Base-by-base conservation (phyloP, 2,888 invertebrate genomes). In the Tetropium fuscum region DNA sequence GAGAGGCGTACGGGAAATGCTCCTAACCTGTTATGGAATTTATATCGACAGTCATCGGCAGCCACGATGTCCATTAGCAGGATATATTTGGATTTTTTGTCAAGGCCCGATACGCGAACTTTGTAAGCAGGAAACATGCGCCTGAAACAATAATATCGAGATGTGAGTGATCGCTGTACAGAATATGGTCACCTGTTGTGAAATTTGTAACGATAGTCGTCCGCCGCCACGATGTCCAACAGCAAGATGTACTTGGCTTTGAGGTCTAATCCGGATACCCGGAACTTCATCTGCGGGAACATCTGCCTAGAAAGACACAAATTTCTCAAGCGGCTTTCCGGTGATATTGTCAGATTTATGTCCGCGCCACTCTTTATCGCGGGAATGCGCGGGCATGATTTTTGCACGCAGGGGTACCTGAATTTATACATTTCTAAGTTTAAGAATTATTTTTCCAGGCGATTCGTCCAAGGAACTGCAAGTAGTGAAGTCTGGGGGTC, bases 211-310 rank as follows among this genome's bases (percentile, higher is more conserved):
- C 95, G 89, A 88, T 97, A 97, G 88, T 98, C 98, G 85, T 99
- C 98, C 68, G 98, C 97, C 44, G 98, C 97, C 76, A 98, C 97
- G 83, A 98, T 97, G 88, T 99, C 98, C 92, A 98, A 89, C 78
- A 99, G 89, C 67, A 98, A 89, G 84, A 98, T 97, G 89, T 99
- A 98, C 87, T 99, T 99, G 81, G 97, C 95, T 86, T 97, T 95
- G 83, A 97, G 93, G 88, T 99, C 98, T 86, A 99, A 87, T 76
- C 98, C 98, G 81, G 95, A 94, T 78, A 98, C 94, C 81, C 97
- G 93, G 85, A 98, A 97, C 89, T 98, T 98, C 93, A 95, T 98
- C 86, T 98, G 97, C 79, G 98, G 98, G 86, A 99, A 99, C 95
- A 99, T 98, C 89, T 98, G 96, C 88, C 98, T 98, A 91, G 68